Evolutionary conservation across 2,888 invertebrate genomes (phyloP), one percentile per base, ranked within the genome.

Genomic region (Eupithecia subumbrata): DNA sequence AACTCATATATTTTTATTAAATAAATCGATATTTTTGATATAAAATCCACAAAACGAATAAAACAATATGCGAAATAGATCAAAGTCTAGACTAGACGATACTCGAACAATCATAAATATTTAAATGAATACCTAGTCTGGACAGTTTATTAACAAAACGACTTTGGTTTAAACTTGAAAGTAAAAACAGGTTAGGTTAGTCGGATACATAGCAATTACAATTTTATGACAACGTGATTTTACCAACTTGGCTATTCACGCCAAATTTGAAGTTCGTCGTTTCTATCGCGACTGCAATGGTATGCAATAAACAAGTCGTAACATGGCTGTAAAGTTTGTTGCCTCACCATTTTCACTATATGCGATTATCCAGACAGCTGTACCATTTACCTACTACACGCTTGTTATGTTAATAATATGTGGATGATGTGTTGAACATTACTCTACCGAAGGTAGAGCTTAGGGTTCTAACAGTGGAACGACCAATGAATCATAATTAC

Each of bases 111-210:
- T 45, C 64, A 66, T 73, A 69, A 76, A 76, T 76, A 76, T 74
- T 76, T 52, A 68, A 71, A 76, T 76, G 40, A 71, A 69, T 71
- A 73, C 76, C 69, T 73, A 40, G 72, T 74, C 73, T 76, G 66
- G 66, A 34, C 72, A 63, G 78, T 82, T 81, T 86, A 86, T 84
- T 84, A 85, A 85, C 83, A 84, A 85, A 86, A 82, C 86, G 85
- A 88, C 88, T 85, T 88, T 87, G 86, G 84, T 84, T 84, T 84
- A 88, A 86, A 86, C 89, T 90, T 91, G 88, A 87, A 89, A 88
- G 87, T 88, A 83, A 86, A 86, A 89, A 90, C 90, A 83, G 86
- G 90, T 91, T 90, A 80, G 84, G 82, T 84, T 84, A 74, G 45
- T 56, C 48, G 73, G 52, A 76, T 69, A 68, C 66, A 78, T 76